phyloP scores from a whole-genome alignment of 2,888 invertebrate species.

The Melangyna quadrimaculata region DNA sequence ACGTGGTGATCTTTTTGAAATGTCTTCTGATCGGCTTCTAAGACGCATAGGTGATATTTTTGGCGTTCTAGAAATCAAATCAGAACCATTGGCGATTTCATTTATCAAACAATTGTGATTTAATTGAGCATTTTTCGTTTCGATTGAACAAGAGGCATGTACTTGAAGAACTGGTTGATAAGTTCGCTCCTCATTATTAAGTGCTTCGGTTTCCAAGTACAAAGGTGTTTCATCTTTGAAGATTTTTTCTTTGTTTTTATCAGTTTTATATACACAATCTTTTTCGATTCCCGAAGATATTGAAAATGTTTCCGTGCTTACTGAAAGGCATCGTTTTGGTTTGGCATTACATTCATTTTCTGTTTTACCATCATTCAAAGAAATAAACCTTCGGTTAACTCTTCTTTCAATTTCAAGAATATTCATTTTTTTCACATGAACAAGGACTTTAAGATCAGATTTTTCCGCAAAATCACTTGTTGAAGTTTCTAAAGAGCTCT shows the following conservation, averaged over 20 bases:
- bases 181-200: background rate
- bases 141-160: background rate
- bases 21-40: slow-evolving; percentile 28
- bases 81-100: background rate
- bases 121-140: background rate
- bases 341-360: background rate
- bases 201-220: background rate
- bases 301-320: background rate
- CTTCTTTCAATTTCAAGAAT: background rate
- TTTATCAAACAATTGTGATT: background rate
- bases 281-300: background rate
- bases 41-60: background rate
- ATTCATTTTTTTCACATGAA: background rate
- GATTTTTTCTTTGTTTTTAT: background rate
- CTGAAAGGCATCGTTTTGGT: slow-evolving; percentile 26
- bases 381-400: background rate
- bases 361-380: background rate
- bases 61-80: background rate
- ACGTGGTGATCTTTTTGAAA: background rate
- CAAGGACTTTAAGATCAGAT: background rate
- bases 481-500: background rate
- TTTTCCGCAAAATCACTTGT: background rate
- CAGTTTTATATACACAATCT: background rate
- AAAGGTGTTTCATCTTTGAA: background rate
- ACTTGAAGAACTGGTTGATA: background rate